Conservation (phyloP, 1,140 invertebrate species). For the Heliothis subflexa region DNA sequence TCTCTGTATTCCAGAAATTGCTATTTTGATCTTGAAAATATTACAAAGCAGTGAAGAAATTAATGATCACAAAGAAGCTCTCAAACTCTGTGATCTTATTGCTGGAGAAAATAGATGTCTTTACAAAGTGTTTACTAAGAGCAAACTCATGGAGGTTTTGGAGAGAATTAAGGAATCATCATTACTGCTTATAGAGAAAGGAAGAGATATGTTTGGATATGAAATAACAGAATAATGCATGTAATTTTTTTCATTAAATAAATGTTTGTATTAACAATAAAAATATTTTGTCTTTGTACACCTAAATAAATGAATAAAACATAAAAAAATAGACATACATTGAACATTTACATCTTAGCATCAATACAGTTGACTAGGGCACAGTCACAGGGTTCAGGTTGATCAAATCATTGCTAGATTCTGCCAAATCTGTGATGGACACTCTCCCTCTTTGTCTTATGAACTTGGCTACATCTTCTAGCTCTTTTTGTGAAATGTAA, state of each 20-base stretch:
- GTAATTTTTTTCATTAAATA: constrained; percentile 57
- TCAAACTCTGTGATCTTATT: constrained; percentile 93
- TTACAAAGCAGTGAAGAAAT: constrained; percentile 92
- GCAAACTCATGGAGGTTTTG: constrained; percentile 91
- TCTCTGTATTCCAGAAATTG: constrained; percentile 94
- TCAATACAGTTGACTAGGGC: constrained; percentile 40
- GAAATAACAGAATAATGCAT: constrained; percentile 68
- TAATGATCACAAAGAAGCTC: constrained; percentile 92
- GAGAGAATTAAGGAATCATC: constrained; percentile 93
- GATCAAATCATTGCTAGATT: constrained; percentile 97
- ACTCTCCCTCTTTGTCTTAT: constrained; percentile 98
- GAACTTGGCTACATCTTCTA: constrained; percentile 97
- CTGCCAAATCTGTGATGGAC: constrained; percentile 96
- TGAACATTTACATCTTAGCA: constrained; percentile 1
- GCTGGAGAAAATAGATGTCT: constrained; percentile 92
- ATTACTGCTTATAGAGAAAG: constrained; percentile 89
- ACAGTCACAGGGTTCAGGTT: constrained; percentile 90
- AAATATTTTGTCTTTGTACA: constrained; percentile 47
- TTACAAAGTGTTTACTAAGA: constrained; percentile 93
- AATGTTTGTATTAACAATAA: constrained; percentile 61
- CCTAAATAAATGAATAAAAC: not conserved
- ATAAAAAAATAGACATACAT: constrained; percentile 24
- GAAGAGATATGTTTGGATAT: constrained; percentile 91
- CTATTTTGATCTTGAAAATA: constrained; percentile 92
- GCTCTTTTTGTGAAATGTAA: constrained; percentile 96